A percentile compares a stretch with the other conserved stretches of the same genome.
Evolutionary conservation across 2,113 vertebrate genomes (phyloP).

Genomic region (Cromileptes altivelis): DNA sequence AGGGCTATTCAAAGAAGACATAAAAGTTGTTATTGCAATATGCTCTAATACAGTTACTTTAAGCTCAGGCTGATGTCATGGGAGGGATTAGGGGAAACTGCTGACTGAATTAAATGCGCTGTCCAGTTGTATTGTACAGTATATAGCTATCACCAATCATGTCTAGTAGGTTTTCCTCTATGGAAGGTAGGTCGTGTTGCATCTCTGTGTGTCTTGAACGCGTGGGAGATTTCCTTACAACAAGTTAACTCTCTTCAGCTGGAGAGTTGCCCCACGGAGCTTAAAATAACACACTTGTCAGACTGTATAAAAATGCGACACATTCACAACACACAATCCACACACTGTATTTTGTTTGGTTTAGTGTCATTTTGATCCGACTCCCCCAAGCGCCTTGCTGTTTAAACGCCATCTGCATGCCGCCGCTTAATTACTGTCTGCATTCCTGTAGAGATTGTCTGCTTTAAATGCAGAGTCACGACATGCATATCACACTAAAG

Average conservation of each 20-base stretch:
- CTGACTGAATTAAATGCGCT: constrained; percentile 36
- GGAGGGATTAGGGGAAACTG: background rate
- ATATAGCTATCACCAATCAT: constrained; percentile 1
- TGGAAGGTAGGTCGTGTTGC: constrained; percentile 17
- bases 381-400: constrained; percentile 34
- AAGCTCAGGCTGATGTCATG: background rate
- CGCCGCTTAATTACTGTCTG: constrained; percentile 64
- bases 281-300: constrained; percentile 28
- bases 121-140: background rate
- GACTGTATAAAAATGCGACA: constrained; percentile 1
- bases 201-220: constrained; percentile 13
- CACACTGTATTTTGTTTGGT: constrained; percentile 41
- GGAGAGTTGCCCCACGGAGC: constrained; percentile 3
- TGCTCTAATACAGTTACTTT: constrained; percentile 7
- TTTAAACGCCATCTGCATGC: constrained; percentile 63
- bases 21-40: constrained; percentile 4
- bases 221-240: constrained; percentile 4
- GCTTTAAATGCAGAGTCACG: constrained; percentile 52
- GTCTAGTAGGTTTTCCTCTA: background rate
- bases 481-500: constrained; percentile 49
- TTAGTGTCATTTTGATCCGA: constrained; percentile 55
- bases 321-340: constrained; percentile 13
- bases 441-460: constrained; percentile 51
- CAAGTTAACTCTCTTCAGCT: background rate
- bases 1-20: background rate